Conservation (phyloP, 2,888 invertebrate genomes). For the Ennomos fuscantarius region DNA sequence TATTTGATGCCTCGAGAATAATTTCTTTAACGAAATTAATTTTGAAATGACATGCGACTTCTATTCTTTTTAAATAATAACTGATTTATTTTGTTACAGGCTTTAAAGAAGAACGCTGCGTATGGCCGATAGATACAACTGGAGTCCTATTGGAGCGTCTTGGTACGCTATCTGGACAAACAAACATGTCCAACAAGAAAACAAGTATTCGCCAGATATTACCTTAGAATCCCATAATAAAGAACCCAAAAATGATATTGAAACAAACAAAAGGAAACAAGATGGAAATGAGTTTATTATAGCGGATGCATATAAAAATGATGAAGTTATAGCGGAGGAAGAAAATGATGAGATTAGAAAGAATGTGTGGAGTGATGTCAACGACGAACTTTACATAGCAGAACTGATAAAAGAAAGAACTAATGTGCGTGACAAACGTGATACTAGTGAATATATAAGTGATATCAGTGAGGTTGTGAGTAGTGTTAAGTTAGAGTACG, state of each 20-base stretch:
- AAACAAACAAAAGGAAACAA: constrained; percentile 37
- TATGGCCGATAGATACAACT: constrained; percentile 77
- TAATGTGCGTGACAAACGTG: constrained; percentile 81
- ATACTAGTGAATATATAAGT: constrained; percentile 74
- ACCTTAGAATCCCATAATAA: constrained; percentile 30
- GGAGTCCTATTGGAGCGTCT: constrained; percentile 76
- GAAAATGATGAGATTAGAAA: constrained; percentile 73
- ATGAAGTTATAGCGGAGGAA: constrained; percentile 66
- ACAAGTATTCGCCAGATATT: constrained; percentile 12
- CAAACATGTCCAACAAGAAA: constrained; percentile 40
- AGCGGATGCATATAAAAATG: constrained; percentile 36
- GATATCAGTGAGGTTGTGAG: constrained; percentile 83
- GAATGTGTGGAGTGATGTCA: constrained; percentile 80
- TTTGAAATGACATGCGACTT: constrained; percentile 25
- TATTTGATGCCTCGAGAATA: too few species aligned
- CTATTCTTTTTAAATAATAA: constrained; percentile 1
- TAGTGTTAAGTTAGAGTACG: constrained; percentile 85
- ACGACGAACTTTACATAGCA: constrained; percentile 82
- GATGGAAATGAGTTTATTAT: constrained; percentile 19
- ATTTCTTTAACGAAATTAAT: neutral
- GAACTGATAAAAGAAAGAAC: constrained; percentile 74
- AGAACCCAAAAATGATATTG: constrained; percentile 50
- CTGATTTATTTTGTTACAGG: constrained; percentile 70
- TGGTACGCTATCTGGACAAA: constrained; percentile 76
- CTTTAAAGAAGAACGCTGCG: constrained; percentile 73